Evolutionary conservation across 92 coral and sea anemone genomes (phyloP), one percentile per base, ranked within the genome.

Genomic region (Epizoanthus stellaris): DNA sequence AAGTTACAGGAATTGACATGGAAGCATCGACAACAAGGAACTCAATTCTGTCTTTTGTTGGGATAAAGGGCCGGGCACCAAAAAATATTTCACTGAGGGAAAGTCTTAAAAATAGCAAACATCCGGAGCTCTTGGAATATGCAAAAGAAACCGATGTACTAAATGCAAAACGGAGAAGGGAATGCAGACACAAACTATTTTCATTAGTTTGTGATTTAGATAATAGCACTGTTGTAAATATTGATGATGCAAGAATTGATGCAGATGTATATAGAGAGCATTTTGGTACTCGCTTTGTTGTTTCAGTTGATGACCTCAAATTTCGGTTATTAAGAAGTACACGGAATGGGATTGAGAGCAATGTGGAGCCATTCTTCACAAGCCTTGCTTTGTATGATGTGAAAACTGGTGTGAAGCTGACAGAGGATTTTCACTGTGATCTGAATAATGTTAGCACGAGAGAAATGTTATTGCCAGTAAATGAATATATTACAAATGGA

Each of bases 1-100:
- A 96, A 65, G 99, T 97, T 15, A 97, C 98, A 67, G 99, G 99
- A 66, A 91, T 97, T 20, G 99, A 97, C 69, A 93, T 97, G 95
- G 95, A 92, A 70, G 36, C 94, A 5, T 87, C 95, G 9, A 58
- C 80, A 11, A 49, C 93, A 36, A 94, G 91, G 73, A 70, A 85
- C 53, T 80, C 95, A 5, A 68, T 82, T 3, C 72, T 92, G 39
- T 87, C 88, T 75, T 86, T 94, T 84, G 66, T 82, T 15, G 90
- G 92, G 39, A 36, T 96, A 2, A 97, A 92, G 75, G 89, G 88
- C 20, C 93, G 95, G 4, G 86, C 93, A 14, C 89, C 89, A 83
- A 84, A 87, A 36, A 89, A 82, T 57, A 88, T 92, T 68, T 92
- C 98, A 21, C 70, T 94, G 34, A 89, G 99, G 57, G 99, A 97